These are phyloP conservation scores for Bungarus multicinctus DNA, from an alignment of 2,113 vertebrate species.

Conservation along the genomic window DNA sequence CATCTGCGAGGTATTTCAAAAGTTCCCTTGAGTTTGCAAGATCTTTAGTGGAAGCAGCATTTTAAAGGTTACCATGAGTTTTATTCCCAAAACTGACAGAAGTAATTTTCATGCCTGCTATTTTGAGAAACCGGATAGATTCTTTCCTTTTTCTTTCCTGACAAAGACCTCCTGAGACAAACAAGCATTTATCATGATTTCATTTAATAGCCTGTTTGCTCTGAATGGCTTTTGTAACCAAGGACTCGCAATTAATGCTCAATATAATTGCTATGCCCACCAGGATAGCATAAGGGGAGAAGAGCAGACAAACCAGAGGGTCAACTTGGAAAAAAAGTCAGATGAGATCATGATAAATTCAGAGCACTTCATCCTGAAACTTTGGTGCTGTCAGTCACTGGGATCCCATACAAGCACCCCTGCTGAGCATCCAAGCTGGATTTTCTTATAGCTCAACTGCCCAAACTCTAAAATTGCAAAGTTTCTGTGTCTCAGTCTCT, in stretches of 20 bases:
- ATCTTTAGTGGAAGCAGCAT: conserved; percentile 52
- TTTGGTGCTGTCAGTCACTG: not conserved
- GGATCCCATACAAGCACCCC: not conserved
- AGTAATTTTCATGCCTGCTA: conserved; percentile 65
- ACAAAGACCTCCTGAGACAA: conserved; percentile 51
- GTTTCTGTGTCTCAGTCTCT: not conserved
- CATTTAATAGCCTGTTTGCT: conserved; percentile 23
- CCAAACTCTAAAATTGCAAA: not conserved
- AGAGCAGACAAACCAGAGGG: not conserved
- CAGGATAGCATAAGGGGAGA: not conserved
- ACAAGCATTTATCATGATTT: conserved; percentile 33
- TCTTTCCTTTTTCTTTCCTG: conserved; percentile 28
- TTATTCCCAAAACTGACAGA: conserved; percentile 65
- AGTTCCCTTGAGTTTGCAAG: conserved; percentile 63
- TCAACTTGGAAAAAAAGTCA: not conserved
- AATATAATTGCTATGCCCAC: conserved; percentile 9
- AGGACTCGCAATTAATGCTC: conserved; percentile 40
- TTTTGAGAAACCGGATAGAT: conserved; percentile 66
- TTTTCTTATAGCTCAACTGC: not conserved
- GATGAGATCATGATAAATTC: not conserved
- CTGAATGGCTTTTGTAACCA: conserved; percentile 43
- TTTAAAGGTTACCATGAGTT: conserved; percentile 66
- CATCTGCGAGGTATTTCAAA: conserved; percentile 57
- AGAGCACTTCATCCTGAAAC: not conserved
- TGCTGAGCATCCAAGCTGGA: not conserved